Evolutionary conservation across 2,797 vertebrate species (phyloP), one percentile per base, ranked within the genome.

Genomic region (Bucorvus abyssinicus): DNA sequence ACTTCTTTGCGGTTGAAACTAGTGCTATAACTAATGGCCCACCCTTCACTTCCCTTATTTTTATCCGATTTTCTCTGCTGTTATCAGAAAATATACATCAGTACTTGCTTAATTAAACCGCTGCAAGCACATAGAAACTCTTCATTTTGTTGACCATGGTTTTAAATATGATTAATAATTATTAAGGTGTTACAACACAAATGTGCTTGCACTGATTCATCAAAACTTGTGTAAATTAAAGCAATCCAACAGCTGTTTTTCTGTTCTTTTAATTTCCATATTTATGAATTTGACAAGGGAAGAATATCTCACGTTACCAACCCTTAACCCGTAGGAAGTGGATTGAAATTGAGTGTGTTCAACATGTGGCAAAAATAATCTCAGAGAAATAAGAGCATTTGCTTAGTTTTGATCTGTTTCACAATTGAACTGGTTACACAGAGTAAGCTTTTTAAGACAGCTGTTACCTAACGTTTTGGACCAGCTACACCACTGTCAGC

Each of bases 121-220:
- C 52, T 80, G 56, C 60, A 67, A 83, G 23, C 36, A 20, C 14
- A 11, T 40, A 56, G 73, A 86, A 88, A 70, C 17, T 64, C 55
- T 40, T 85, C 3, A 1, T 83, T 87, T 83, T 76, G 23, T 77
- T 84, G 52, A 69, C 56, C 86, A 18, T 74, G 19, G 21, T 23
- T 90, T 92, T 74, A 80, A 67, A 63, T 79, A 14, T 69, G 59
- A 69, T 70, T 93, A 94, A 74, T 88, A 53, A 74, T 86, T 61
- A 38, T 73, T 36, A 49, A 17, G 20, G n/a, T 87, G 50, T 84
- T 84, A 71, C 40, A 83, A 86, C 59, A 93, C 56, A 61, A 63
- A 40, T 1, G 3, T 44, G 21, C 18, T 77, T 90, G 73, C 52
- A 59, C 42, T 32, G 63, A 69, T 88, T 92, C 52, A 67, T 83